Evolutionary conservation across 2,888 invertebrate genomes (phyloP).

Genomic region (Aphidius colemani): DNA sequence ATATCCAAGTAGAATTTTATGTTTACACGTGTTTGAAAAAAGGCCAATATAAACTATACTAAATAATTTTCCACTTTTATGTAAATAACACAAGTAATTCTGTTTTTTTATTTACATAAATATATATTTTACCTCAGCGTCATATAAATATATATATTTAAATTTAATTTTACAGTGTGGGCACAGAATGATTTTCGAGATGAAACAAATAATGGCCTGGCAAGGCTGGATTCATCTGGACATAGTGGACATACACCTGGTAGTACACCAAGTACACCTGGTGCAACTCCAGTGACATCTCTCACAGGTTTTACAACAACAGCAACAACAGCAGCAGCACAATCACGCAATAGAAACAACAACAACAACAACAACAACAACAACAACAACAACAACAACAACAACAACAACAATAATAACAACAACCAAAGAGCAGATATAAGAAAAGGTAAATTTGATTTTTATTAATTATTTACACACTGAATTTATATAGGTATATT

Average conservation of each 20-base stretch:
- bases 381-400: constrained; percentile 53
- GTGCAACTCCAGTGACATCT: constrained; percentile 52
- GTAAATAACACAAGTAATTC: neutral
- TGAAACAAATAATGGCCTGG: constrained; percentile 71
- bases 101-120: neutral
- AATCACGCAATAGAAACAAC: constrained; percentile 44
- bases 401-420: constrained; percentile 60
- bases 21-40: no score
- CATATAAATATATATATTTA: constrained; percentile 1
- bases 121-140: no score
- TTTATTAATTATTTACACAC: no score
- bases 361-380: constrained; percentile 53
- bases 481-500: no score
- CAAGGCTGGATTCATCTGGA: constrained; percentile 64
- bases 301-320: constrained; percentile 54
- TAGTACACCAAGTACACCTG: constrained; percentile 71
- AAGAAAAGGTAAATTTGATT: constrained; percentile 66
- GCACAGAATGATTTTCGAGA: constrained; percentile 89
- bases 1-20: no score
- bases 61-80: no score
- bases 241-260: constrained; percentile 56
- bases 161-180: constrained; percentile 73
- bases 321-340: constrained; percentile 61
- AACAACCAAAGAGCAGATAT: constrained; percentile 49
- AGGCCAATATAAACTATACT: no score